Evolutionary conservation across 2,888 invertebrate species (phyloP), one percentile per base, ranked within the genome.

Genomic region (Cotesia congregata): DNA sequence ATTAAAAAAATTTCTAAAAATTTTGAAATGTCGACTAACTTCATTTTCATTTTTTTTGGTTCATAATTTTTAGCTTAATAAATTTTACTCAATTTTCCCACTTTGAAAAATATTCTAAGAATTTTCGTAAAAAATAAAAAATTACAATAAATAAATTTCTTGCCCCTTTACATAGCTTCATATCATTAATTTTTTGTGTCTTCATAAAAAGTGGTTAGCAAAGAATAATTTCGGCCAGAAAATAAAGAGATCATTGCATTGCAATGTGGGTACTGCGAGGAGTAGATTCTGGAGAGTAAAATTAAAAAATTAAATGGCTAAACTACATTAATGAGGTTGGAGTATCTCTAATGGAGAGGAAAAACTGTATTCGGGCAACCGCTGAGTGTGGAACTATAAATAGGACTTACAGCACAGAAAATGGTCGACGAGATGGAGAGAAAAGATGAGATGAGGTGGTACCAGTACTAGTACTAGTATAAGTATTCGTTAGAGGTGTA

Each of bases 371-470:
- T 40, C 64, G 62, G 64, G 20, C 20, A 72, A 20, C 40, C 12
- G 38, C 4, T 12, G 65, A 30, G 38, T 65, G 30, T 20, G 50
- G 60, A 65, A 71, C 68, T 75, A 75, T 79, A 79, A 77, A 77
- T 79, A 79, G 77, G 75, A 75, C 77, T 79, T 79, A 77, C 50
- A 12, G 12, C 12, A 50, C 12, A 50, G 50, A 12, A 4, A 12
- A 50, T 50, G 12, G 50, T 50, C 7, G 50, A 50, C 12, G 50
- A 50, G 50, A 50, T 50, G 50, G 50, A 65, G 59, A 40, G 67
- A 40, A 62, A 65, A 17, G 20, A 50, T 41, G 9, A 41, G 64
- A 50, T 12, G 50, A 68, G 41, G 6, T 17, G 39, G 30, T 41
- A 39, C 12, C 15, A 38, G 38, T 41, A 17, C 12, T 17, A 70